Percentiles rank a stretch among this genome's conserved stretches.
These are phyloP conservation scores for Panulirus ornatus DNA, from an alignment of 1,140 invertebrate genomes.

Conservation along the genomic window DNA sequence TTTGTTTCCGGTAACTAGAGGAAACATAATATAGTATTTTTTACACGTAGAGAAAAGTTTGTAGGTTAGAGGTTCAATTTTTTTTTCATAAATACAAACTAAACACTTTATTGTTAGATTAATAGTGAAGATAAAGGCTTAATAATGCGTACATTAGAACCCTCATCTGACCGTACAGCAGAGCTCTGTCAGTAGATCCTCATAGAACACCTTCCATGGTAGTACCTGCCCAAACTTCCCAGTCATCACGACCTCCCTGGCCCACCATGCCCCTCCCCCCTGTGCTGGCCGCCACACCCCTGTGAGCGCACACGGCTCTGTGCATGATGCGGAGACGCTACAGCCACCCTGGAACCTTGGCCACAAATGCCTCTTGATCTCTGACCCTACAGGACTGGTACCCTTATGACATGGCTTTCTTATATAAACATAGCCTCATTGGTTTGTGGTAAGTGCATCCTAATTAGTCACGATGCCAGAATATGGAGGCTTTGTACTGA, in stretches of 20 bases:
- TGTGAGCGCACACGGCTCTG: slow-evolving; percentile 67
- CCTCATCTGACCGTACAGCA: slow-evolving; percentile 4
- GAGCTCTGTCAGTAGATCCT: background rate
- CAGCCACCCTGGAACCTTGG: slow-evolving; percentile 48
- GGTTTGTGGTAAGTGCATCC: slow-evolving; percentile 45
- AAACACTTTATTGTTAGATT: background rate
- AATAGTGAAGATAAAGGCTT: slow-evolving; percentile 3
- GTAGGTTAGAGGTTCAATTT: background rate
- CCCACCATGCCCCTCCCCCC: slow-evolving; percentile 28
- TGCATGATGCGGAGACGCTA: slow-evolving; percentile 70
- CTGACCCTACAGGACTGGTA: slow-evolving; percentile 53
- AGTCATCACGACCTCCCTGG: background rate
- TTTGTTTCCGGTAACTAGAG: background rate
- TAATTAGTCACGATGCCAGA: slow-evolving; percentile 8
- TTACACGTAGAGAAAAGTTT: background rate
- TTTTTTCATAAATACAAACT: slow-evolving; percentile 14
- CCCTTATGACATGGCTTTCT: slow-evolving; percentile 26
- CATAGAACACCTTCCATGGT: slow-evolving; percentile 1
- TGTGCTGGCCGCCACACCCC: slow-evolving; percentile 70
- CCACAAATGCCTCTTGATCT: slow-evolving; percentile 45
- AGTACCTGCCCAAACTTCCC: background rate
- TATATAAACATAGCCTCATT: slow-evolving; percentile 12
- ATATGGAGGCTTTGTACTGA: slow-evolving; percentile 17
- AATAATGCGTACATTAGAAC: slow-evolving; percentile 4
- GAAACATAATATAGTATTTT: slow-evolving; percentile 10